Conservation (phyloP, 92 coral and sea anemone species). For the Siderastrea siderea region DNA sequence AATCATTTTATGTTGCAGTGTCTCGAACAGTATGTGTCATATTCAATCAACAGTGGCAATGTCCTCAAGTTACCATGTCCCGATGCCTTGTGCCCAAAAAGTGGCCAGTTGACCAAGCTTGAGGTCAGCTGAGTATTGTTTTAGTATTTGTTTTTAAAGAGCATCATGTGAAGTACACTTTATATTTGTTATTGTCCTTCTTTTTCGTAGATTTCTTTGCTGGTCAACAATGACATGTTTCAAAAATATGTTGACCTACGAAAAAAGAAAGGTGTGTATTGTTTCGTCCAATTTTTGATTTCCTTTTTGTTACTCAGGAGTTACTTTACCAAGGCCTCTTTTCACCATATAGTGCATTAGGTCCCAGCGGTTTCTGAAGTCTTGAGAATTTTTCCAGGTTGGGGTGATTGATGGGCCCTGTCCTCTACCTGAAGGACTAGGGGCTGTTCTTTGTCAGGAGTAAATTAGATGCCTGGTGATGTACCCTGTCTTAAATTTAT, state of each 20-base stretch:
- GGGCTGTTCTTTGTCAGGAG: too few species aligned
- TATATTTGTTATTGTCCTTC: background rate
- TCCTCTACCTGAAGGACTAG: too few species aligned
- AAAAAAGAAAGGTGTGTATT: constrained; percentile 39
- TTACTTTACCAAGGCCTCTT: background rate
- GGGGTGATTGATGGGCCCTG: too few species aligned
- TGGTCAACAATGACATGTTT: constrained; percentile 38
- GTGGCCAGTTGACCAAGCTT: constrained; percentile 57
- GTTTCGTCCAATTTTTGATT: background rate
- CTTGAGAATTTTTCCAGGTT: too few species aligned
- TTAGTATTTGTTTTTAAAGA: background rate
- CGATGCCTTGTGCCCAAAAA: constrained; percentile 70
- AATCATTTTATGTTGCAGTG: constrained; percentile 58
- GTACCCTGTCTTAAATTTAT: too few species aligned
- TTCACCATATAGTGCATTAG: background rate
- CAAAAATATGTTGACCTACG: constrained; percentile 29
- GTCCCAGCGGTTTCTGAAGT: too few species aligned
- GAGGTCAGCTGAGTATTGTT: constrained; percentile 60
- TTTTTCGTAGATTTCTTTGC: constrained; percentile 21
- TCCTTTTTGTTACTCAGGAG: background rate
- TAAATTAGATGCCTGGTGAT: too few species aligned
- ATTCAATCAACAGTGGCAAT: constrained; percentile 75
- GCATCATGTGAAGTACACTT: background rate
- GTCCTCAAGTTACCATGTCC: constrained; percentile 81
- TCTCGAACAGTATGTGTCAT: constrained; percentile 65